These are phyloP conservation scores for Luperina nickerlii DNA, from an alignment of 2,888 invertebrate genomes.

Conservation along the genomic window DNA sequence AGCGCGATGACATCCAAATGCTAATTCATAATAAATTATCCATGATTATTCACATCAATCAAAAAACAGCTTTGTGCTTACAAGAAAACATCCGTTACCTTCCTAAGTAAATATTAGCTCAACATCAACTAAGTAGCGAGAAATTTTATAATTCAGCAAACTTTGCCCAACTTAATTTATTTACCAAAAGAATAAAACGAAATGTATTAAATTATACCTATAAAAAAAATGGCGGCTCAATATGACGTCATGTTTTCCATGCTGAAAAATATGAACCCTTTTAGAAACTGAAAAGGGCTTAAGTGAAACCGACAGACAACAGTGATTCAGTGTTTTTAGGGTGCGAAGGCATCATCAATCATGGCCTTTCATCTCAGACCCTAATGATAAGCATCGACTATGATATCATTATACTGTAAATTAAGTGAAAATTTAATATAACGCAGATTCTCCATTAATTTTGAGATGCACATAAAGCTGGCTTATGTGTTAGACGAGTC, in stretches of 20 bases:
- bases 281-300: slow-evolving; percentile 71
- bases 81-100: slow-evolving; percentile 11
- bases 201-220: slow-evolving; percentile 47
- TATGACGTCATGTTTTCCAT: slow-evolving; percentile 61
- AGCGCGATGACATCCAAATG: background rate
- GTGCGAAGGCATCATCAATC: slow-evolving; percentile 75
- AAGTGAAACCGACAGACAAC: slow-evolving; percentile 76
- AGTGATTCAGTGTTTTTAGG: slow-evolving; percentile 78
- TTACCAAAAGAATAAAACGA: slow-evolving; percentile 45
- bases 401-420: slow-evolving; percentile 67
- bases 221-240: slow-evolving; percentile 51
- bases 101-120: slow-evolving; percentile 18
- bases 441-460: slow-evolving; percentile 56
- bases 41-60: background rate
- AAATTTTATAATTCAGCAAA: slow-evolving; percentile 25
- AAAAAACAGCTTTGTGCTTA: slow-evolving; percentile 5
- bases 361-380: slow-evolving; percentile 68
- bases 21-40: background rate
- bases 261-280: slow-evolving; percentile 69
- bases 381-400: slow-evolving; percentile 74
- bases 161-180: slow-evolving; percentile 48
- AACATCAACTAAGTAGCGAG: slow-evolving; percentile 7
- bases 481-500: slow-evolving; percentile 26
- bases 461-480: slow-evolving; percentile 30
- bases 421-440: slow-evolving; percentile 66